These are phyloP conservation scores for Acromyrmex charruanus DNA, from an alignment of 1,140 invertebrate genomes.

Conservation along the genomic window DNA sequence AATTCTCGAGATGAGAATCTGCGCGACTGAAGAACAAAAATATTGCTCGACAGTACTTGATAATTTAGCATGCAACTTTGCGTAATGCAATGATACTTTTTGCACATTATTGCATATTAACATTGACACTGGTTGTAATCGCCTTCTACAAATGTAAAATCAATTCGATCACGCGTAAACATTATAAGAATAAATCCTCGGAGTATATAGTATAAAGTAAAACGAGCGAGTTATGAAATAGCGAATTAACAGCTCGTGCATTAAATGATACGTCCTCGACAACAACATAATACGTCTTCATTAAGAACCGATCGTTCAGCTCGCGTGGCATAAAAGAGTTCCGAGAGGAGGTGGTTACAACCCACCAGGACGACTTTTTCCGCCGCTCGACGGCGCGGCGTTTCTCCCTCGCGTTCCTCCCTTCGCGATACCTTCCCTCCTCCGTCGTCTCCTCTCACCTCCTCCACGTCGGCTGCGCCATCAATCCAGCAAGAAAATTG, in stretches of 20 bases:
- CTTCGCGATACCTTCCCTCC: background rate
- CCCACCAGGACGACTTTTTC: constrained; percentile 67
- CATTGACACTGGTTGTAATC: constrained; percentile 16
- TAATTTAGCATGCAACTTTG: background rate
- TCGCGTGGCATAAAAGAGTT: constrained; percentile 75
- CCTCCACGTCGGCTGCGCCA: constrained; percentile 26
- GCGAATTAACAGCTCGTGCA: constrained; percentile 61
- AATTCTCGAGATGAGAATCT: constrained; percentile 1
- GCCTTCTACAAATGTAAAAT: background rate
- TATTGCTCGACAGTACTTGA: background rate
- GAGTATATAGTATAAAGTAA: too few relatives aligned
- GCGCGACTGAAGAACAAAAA: background rate
- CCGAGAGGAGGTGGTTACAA: constrained; percentile 50
- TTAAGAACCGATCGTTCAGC: constrained; percentile 72
- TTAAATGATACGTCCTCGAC: constrained; percentile 69
- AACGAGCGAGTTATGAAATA: constrained; percentile 38
- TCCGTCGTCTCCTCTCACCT: background rate
- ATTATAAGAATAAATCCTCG: constrained; percentile 1
- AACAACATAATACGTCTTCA: constrained; percentile 74
- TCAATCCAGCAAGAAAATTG: constrained; percentile 71
- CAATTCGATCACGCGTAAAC: background rate
- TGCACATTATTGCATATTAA: background rate
- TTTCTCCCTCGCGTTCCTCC: constrained; percentile 31
- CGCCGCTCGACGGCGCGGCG: constrained; percentile 28
- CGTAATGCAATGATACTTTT: background rate